These are phyloP conservation scores for Clanis bilineata DNA, from an alignment of 2,888 invertebrate genomes.

Conservation along the genomic window DNA sequence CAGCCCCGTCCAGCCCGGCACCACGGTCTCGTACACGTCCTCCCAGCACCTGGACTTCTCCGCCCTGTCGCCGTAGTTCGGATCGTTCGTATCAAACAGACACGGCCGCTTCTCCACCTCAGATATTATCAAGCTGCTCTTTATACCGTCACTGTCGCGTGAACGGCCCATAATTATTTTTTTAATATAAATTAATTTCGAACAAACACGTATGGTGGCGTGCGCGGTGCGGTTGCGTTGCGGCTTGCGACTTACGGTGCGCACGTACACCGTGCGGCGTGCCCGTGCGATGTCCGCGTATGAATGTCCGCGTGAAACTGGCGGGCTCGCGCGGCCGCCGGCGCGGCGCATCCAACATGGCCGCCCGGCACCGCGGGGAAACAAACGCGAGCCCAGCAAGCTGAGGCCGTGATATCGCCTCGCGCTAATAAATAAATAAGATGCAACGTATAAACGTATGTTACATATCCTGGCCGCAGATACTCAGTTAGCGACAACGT, in stretches of 20 bases:
- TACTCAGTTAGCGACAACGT: constrained; percentile 11
- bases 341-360: constrained; percentile 66
- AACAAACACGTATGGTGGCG: constrained; percentile 17
- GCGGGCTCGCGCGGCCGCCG: constrained; percentile 53
- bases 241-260: no score
- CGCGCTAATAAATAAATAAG: constrained; percentile 73
- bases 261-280: constrained; percentile 44
- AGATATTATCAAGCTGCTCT: constrained; percentile 64
- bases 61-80: constrained; percentile 68
- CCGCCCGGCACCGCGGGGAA: constrained; percentile 55
- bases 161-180: constrained; percentile 60
- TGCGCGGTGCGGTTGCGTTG: constrained; percentile 18
- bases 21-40: constrained; percentile 71
- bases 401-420: constrained; percentile 64
- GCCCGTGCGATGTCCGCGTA: constrained; percentile 61
- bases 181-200: constrained; percentile 26
- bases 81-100: constrained; percentile 68
- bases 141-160: constrained; percentile 69
- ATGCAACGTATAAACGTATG: constrained; percentile 45
- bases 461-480: constrained; percentile 20
- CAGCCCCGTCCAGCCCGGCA: constrained; percentile 69
- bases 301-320: constrained; percentile 74
- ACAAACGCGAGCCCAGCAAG: constrained; percentile 59
- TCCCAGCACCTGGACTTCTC: constrained; percentile 76
- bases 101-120: constrained; percentile 73